Conservation (phyloP, 2,797 vertebrate genomes). For the Pitangus sulphuratus region DNA sequence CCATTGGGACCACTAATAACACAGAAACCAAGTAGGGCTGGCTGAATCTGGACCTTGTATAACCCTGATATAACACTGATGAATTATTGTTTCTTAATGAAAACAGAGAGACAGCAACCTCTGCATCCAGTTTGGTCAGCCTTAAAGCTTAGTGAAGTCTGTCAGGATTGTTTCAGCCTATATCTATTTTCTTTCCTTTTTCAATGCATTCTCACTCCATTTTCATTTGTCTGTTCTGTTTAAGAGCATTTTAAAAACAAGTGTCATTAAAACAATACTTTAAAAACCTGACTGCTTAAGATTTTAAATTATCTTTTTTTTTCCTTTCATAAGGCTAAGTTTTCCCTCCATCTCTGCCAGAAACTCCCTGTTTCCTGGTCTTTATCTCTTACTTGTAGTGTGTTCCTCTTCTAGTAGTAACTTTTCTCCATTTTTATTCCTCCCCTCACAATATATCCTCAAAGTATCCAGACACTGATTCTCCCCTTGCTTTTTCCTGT, state of each 20-base stretch:
- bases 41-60: background rate
- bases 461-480: background rate
- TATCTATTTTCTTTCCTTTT: background rate
- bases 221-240: background rate
- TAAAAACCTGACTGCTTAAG: background rate
- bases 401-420: background rate
- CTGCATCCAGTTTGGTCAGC: background rate
- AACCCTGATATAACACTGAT: background rate
- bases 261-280: background rate
- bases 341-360: background rate
- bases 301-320: background rate
- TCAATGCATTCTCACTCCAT: background rate
- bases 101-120: background rate
- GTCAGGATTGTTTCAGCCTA: background rate
- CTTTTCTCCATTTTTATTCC: background rate
- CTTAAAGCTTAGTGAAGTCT: background rate
- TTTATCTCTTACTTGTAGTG: background rate
- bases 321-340: background rate
- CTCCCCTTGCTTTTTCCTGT: background rate
- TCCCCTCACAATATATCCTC: background rate
- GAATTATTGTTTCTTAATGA: background rate
- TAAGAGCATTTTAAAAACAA: background rate
- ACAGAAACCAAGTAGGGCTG: background rate
- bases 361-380: background rate
- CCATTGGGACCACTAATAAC: background rate